Evolutionary conservation across 2,113 vertebrate genomes (phyloP), one percentile per base, ranked within the genome.

Genomic region (Halcyon senegalensis): DNA sequence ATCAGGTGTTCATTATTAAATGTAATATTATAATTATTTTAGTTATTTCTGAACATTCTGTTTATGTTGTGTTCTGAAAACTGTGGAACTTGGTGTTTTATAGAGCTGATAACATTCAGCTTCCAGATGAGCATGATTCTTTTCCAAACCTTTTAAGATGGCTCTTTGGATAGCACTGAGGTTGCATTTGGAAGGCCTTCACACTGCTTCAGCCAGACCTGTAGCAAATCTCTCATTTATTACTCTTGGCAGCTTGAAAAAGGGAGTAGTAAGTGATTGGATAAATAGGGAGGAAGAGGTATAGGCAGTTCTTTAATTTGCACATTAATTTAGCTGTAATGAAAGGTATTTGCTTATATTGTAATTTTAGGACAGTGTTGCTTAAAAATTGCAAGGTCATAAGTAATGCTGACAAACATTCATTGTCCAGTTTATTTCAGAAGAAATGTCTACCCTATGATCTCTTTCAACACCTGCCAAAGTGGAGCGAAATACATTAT

Each of bases 321-420:
- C 82, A 83, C 87, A 80, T 96, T 94, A 87, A 95, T 95, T 87
- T 83, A 93, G 67, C n/a, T 96, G 67, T 46, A 94, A 69, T 87
- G 78, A 93, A 96, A 93, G 43, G 25, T 93, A 91, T 93, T 94
- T 96, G 67, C 84, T 93, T 94, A 76, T 64, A 79, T 80, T 96
- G 94, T 96, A 87, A 37, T 88, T 96, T 91, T 85, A 93, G 87
- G 78, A 94, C 63, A 73, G 68, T 85, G 28, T 63, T 77, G 70
- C 72, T 93, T 67, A 66, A 90, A 95, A 95, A 90, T 96, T 91
- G 59, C 78, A 90, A 85, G 84, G 82, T 91, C 87, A 50, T 91
- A 94, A 95, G 81, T 83, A 90, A 91, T 63, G 63, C 31, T 85
- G 84, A 94, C 66, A 95, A 79, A 91, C 76, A 69, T 9, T 95